Evolutionary conservation across 2,888 invertebrate genomes (phyloP), one percentile per base, ranked within the genome.

Genomic region (Copidosoma aretas): DNA sequence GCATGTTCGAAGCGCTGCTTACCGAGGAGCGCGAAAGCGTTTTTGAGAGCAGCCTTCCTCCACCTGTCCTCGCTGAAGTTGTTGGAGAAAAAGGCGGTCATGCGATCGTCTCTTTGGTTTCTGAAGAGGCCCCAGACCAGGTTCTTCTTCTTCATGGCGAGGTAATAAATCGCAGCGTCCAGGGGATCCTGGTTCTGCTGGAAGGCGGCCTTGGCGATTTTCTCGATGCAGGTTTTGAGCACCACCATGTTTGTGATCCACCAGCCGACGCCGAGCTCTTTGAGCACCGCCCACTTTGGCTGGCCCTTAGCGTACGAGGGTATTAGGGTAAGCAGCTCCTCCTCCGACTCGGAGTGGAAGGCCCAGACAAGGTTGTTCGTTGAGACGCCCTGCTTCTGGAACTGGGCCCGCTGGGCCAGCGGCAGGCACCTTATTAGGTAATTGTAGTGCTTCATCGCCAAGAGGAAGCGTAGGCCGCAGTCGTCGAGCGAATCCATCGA

Each of bases 61-160:
- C 98, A 98, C 63, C 97, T 89, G 77, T 97, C 94, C 80, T 96
- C 92, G 1, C 86, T 83, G 81, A 99, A 99, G 81, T 99, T 96
- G 81, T 98, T 96, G 24, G 93, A 86, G 82, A 99, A 99, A 86
- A 99, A 99, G 22, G 88, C 84, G 0, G 95, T 94, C 98, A 99
- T 98, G 79, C 93, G 92, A 1, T 92, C 92, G 80, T 99, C 95
- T 12, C 92, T 74, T 90, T 91, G 53, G 93, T 96, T 68, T 92
- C 90, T 76, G 85, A 95, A 99, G 58, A 99, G 85, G 0, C 98
- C 98, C 94, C 97, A 98, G 0, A 99, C 89, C 4, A 99, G 86
- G 78, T 93, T 97, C 80, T 98, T 97, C 87, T 99, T 99, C 84
- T 93, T 96, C 95, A 99, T 95, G 1, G 99, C 98, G 73, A 99